Base-by-base conservation (phyloP, 2,888 invertebrate genomes). In the Agriopis aurantiaria region DNA sequence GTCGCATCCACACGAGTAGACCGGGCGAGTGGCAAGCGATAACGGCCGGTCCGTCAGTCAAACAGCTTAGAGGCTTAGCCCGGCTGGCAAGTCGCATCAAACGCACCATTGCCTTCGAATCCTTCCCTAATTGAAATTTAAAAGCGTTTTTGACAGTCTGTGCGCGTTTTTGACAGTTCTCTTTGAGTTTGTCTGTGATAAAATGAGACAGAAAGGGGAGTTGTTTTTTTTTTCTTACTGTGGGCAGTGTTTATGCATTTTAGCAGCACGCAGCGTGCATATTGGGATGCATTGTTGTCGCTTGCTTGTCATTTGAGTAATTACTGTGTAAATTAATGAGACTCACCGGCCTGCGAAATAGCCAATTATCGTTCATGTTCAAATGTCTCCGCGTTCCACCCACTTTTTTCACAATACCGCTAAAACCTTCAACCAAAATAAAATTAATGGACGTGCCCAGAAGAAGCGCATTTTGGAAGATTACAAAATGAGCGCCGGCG, bases 41-140 rank as follows among this genome's bases (percentile, higher is more conserved):
- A 76, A 73, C 68, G 78, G 72, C 76, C 82, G 77, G 82, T 77
- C 82, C 80, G 82, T 82, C 86, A 80, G 82, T 80, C 84, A 80
- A 77, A 65, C 78, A 79, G 86, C 86, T 87, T 87, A 87, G 80
- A 78, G 84, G 84, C 82, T 86, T 82, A 81, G 80, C 76, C 79
- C 78, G 80, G 80, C 75, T 82, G 81, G 81, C 81, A 80, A 78
- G 78, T 80, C 79, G 83, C 83, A 85, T 88, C 85, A 87, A 85
- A 81, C 87, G 88, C 85, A 78, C 86, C 86, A 87, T 87, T 86
- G 87, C 78, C 77, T 78, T 65, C 78, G 77, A 84, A 87, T 82
- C 85, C 86, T 79, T 78, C 78, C 83, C 86, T 87, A 87, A 88
- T 88, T 88, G 87, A 87, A 86, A 85, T 88, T 87, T 87, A 85